Base-by-base conservation (phyloP, 2,888 invertebrate species). In the Harpalus rubripes region DNA sequence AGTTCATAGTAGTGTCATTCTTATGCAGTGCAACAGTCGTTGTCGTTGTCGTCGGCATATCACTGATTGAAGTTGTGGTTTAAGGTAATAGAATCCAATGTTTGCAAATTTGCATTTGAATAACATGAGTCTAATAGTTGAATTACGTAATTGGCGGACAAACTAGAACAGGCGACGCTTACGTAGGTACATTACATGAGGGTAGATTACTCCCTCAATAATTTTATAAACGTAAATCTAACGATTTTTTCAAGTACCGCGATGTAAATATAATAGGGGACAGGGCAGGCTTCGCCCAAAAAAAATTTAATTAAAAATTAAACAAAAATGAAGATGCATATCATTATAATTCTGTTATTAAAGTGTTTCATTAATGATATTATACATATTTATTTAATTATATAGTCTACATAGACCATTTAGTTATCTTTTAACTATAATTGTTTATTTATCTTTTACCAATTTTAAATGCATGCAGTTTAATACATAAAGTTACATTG, bases 181-280 rank as follows among this genome's bases (percentile, higher is more conserved):
- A 68, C 68, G 32, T n/a, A 68, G 41, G 32, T 32, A 7, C 68
- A 32, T n/a, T 63, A 63, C 22, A 72, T 72, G 72, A 56, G 52
- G 52, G 74, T 44, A 44, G 44, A 52, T 72, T 72, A 41, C 52
- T 18, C 74, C 74, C 79, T 32, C 52, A 78, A 59, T 39, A 80
- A 80, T 61, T 80, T 59, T 26, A 80, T 80, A 59, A 59, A 80
- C 39, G 59, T 80, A 59, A 80, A 61, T 80, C 79, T 58, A 80
- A 61, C 61, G 61, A 80, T 80, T 74, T 74, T 74, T 74, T 74
- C 74, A 74, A 74, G 74, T 74, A 44, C 22, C 22, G 18, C 16
- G 18, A 74, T 44, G 52, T 44, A 10, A n/a, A 41, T 41, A 56
- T 74, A 74, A 72, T 72, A 72, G 44, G 39, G 41, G 2, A 72